A percentile compares a stretch with the other conserved stretches of the same genome.
Evolutionary conservation across 2,888 invertebrate species (phyloP).

Genomic region (Tachystola acroxantha): DNA sequence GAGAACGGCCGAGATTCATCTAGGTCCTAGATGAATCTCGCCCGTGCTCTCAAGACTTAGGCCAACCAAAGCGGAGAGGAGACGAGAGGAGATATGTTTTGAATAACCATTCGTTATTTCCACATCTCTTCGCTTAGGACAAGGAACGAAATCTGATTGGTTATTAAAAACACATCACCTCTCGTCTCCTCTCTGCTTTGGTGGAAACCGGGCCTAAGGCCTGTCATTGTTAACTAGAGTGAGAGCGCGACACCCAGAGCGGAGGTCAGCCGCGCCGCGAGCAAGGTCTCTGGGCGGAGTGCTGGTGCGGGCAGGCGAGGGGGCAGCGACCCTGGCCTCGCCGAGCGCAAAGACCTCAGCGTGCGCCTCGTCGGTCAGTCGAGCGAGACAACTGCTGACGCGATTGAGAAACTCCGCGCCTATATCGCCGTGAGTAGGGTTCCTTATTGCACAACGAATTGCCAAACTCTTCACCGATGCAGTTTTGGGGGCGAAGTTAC

Average conservation of each 20-base stretch:
- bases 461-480: too few species aligned
- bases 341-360: slow-evolving; percentile 20
- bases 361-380: slow-evolving; percentile 39
- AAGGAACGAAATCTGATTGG: too few species aligned
- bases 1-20: too few species aligned
- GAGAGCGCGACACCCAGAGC: slow-evolving; percentile 34
- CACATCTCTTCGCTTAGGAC: too few species aligned
- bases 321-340: slow-evolving; percentile 5
- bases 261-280: slow-evolving; percentile 28
- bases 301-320: slow-evolving; percentile 11
- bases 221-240: slow-evolving; percentile 57
- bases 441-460: neutral
- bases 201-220: slow-evolving; percentile 44
- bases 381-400: slow-evolving; percentile 47
- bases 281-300: slow-evolving; percentile 17
- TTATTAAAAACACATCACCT: too few species aligned
- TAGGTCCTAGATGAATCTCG: too few species aligned
- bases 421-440: slow-evolving; percentile 39
- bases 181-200: too few species aligned
- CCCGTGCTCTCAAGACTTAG: too few species aligned
- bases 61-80: too few species aligned
- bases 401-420: slow-evolving; percentile 50
- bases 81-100: too few species aligned
- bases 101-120: too few species aligned
- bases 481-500: too few species aligned